Evolutionary conservation across 92 coral and sea anemone species (phyloP).

Genomic region (Umimayanthus chanpuru): DNA sequence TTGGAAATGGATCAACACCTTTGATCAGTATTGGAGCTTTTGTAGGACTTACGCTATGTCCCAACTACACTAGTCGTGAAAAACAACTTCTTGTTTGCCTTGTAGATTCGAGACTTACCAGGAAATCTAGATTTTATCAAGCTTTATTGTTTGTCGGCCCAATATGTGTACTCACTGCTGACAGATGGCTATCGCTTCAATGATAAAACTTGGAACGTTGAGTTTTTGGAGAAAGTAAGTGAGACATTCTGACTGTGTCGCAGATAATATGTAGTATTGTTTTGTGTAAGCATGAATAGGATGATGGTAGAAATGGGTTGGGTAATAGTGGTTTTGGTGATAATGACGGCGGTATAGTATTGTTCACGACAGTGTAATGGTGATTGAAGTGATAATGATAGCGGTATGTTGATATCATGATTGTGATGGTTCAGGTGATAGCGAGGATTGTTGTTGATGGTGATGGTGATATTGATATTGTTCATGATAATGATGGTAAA

Average conservation of each 20-base stretch:
- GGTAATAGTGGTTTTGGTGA: no score
- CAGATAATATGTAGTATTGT: background rate
- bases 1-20: background rate
- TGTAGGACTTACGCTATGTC: no score
- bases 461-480: no score
- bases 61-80: background rate
- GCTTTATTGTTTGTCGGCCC: slow-evolving; percentile 77
- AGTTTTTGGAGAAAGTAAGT: slow-evolving; percentile 75
- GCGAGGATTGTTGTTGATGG: no score
- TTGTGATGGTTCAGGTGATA: no score
- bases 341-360: no score
- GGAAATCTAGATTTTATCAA: slow-evolving; percentile 33
- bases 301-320: no score
- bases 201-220: slow-evolving; percentile 57
- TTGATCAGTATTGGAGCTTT: background rate
- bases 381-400: no score
- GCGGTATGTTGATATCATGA: no score
- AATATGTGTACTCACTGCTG: slow-evolving; percentile 73
- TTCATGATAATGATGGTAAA: no score
- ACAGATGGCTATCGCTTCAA: slow-evolving; percentile 77
- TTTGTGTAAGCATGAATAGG: background rate
- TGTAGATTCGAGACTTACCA: slow-evolving; percentile 46
- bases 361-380: no score
- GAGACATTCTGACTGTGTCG: background rate
- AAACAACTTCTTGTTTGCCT: background rate